phyloP scores from a whole-genome alignment of 2,113 vertebrate species.

The Peucedramus taeniatus region DNA sequence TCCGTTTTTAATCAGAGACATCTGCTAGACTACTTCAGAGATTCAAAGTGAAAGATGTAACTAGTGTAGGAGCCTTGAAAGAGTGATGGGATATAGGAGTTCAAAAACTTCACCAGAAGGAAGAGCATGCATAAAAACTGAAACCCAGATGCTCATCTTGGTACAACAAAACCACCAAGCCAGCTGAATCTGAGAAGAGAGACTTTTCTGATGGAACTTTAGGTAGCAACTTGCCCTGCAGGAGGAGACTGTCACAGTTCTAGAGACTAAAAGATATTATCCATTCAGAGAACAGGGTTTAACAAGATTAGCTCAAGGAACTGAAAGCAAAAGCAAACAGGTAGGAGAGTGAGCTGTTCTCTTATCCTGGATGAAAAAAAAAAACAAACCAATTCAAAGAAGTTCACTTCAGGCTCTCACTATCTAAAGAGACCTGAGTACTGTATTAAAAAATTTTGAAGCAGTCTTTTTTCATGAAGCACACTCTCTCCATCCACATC shows the following conservation, averaged over 20 bases:
- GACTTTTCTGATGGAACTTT: not conserved
- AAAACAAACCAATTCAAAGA: not conserved
- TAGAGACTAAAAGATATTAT: not conserved
- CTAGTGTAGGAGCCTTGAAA: not conserved
- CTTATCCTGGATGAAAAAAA: not conserved
- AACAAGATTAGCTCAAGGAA: not conserved
- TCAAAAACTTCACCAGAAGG: not conserved
- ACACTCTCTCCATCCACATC: not conserved
- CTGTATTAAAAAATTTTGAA: not conserved
- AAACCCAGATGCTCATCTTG: not conserved
- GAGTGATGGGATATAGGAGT: not conserved
- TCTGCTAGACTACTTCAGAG: not conserved
- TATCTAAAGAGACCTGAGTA: not conserved
- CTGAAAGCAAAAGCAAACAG: not conserved
- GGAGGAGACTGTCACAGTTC: not conserved
- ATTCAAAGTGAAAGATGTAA: not conserved
- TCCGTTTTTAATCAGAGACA: not conserved
- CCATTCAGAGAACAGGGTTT: not conserved
- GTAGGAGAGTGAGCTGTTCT: not conserved
- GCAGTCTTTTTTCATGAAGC: not conserved
- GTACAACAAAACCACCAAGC: not conserved
- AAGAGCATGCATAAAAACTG: not conserved
- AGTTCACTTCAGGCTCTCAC: not conserved
- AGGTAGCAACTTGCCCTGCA: not conserved
- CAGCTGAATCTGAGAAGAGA: not conserved